Conservation (phyloP, 1,140 invertebrate genomes). For the silkworm (Bombyx mori) region ASM3026992v2 NC_085128.1:10842001-10842500, state of each 20-base stretch:
- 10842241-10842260: conserved; percentile 27
- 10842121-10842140: too few species aligned
- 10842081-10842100: conserved; percentile 39
- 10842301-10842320: too few species aligned
- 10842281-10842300: conserved; percentile 33
- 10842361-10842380: too few species aligned
- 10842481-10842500: too few species aligned
- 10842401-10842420: too few species aligned
- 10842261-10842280: conserved; percentile 38
- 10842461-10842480: too few species aligned
- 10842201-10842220: conserved; percentile 55
- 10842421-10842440: too few species aligned
- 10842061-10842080: conserved; percentile 9
- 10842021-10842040: conserved; percentile 37
- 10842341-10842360: too few species aligned
- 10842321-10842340: too few species aligned
- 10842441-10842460: too few species aligned
- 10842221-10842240: conserved; percentile 7
- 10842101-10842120: conserved; percentile 16
- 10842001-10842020: conserved; percentile 39
- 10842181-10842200: conserved; percentile 31
- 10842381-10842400: too few species aligned
- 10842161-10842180: conserved; percentile 8
- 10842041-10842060: conserved; percentile 31
- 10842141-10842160: too few species aligned